Conservation (phyloP, 2,888 invertebrate species). For the Drosophila tripunctata region DNA sequence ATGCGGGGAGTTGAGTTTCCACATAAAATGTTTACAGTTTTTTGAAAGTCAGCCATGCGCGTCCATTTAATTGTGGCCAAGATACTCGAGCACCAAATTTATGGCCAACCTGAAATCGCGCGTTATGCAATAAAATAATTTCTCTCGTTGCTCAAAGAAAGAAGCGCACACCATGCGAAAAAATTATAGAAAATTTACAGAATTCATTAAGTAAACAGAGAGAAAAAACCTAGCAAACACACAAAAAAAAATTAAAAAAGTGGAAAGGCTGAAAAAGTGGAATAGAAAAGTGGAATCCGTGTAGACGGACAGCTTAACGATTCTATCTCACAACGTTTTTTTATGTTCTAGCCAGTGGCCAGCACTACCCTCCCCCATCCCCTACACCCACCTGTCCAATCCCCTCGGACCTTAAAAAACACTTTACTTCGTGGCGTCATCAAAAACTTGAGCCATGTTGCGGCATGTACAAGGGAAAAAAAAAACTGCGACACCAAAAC, state of each 20-base stretch:
- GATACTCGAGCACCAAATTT: conserved; percentile 74
- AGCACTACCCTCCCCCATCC: not conserved
- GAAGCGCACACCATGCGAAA: conserved; percentile 30
- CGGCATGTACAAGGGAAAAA: conserved; percentile 15
- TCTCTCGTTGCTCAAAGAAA: conserved; percentile 46
- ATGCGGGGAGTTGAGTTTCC: conserved; percentile 33
- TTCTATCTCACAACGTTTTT: conserved; percentile 65
- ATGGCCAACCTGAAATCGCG: conserved; percentile 70
- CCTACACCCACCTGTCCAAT: not conserved
- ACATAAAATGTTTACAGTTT: conserved; percentile 75
- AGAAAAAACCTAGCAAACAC: conserved; percentile 10
- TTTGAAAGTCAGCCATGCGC: conserved; percentile 71
- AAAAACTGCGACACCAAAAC: conserved; percentile 1
- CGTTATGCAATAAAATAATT: conserved; percentile 79
- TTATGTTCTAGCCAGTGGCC: conserved; percentile 47
- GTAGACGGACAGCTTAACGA: conserved; percentile 52
- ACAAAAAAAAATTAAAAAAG: conserved; percentile 15
- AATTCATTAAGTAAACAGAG: conserved; percentile 62
- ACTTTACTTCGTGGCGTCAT: conserved; percentile 46
- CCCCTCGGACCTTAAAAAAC: not conserved
- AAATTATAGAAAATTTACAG: conserved; percentile 49
- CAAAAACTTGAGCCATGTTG: conserved; percentile 49
- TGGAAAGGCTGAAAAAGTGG: conserved; percentile 7
- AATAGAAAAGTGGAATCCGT: conserved; percentile 21
- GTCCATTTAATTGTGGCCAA: conserved; percentile 74